phyloP scores from a whole-genome alignment of 2,113 vertebrate species.

The Otus sunia region DNA sequence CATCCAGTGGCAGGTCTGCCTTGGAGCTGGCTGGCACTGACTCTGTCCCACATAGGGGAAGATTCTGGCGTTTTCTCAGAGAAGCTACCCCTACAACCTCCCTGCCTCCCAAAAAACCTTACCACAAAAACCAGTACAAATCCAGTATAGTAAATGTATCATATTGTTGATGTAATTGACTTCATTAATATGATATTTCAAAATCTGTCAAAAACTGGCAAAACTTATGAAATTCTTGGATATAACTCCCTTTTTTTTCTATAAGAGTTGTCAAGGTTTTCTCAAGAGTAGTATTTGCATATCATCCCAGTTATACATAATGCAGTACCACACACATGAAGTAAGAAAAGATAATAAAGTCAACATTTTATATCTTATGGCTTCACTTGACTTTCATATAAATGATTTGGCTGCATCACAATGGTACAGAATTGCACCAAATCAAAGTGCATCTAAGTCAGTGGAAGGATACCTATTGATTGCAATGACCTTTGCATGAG shows the following conservation, averaged over 20 bases:
- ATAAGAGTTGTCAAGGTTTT: background rate
- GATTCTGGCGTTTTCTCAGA: background rate
- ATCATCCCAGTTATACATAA: background rate
- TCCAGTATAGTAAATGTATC: background rate
- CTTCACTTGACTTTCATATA: background rate
- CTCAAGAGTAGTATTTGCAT: background rate
- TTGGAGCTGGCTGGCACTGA: background rate
- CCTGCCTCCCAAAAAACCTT: background rate
- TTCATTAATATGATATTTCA: background rate
- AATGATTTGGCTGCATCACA: background rate
- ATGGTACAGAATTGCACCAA: background rate
- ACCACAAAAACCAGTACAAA: background rate
- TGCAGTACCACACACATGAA: background rate
- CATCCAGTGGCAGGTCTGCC: fast-evolving
- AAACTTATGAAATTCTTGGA: background rate
- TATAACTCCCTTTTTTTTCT: background rate
- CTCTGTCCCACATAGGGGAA: background rate
- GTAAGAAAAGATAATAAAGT: background rate
- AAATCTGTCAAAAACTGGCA: background rate
- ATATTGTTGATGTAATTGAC: fast-evolving
- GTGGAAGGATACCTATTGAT: background rate
- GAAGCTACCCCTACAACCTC: background rate
- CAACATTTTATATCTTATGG: background rate
- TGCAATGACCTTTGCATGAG: background rate
- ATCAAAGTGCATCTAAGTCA: background rate